Evolutionary conservation across 2,113 vertebrate genomes (phyloP).

Genomic region (Pongo pygmaeus): DNA sequence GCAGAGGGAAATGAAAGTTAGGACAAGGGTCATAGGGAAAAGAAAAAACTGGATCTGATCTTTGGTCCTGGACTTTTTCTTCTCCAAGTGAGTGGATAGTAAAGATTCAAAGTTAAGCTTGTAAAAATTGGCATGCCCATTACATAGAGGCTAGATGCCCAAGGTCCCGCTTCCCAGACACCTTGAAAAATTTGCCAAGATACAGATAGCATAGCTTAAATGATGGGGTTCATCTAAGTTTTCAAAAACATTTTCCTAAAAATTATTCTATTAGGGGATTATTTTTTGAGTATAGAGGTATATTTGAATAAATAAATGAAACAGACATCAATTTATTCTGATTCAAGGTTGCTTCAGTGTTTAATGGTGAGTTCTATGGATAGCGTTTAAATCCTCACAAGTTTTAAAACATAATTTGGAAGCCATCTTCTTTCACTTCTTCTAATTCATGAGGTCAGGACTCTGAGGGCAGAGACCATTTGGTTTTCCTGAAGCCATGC

Average conservation of each 20-base stretch:
- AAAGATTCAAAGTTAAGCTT: neutral
- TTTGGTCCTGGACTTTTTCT: neutral
- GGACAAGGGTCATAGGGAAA: neutral
- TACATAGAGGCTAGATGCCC: neutral
- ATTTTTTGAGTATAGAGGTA: neutral
- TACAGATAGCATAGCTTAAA: neutral
- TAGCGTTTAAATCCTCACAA: neutral
- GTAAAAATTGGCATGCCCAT: neutral
- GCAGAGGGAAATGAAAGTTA: neutral
- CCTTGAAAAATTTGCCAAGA: neutral
- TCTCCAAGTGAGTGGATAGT: neutral
- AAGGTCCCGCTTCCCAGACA: neutral
- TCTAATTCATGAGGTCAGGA: slow-evolving; percentile 17
- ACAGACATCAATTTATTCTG: neutral
- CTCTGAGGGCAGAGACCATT: slow-evolving; percentile 51
- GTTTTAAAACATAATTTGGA: neutral
- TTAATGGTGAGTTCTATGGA: neutral
- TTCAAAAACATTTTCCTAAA: neutral
- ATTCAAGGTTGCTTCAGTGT: neutral
- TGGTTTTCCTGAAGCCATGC: slow-evolving; percentile 27
- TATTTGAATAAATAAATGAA: slow-evolving; percentile 28
- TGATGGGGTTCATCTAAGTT: neutral
- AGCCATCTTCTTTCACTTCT: neutral
- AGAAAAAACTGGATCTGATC: neutral
- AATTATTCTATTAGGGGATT: neutral